Evolutionary conservation across 2,888 invertebrate genomes (phyloP).

Genomic region (Napeogenes sylphis): DNA sequence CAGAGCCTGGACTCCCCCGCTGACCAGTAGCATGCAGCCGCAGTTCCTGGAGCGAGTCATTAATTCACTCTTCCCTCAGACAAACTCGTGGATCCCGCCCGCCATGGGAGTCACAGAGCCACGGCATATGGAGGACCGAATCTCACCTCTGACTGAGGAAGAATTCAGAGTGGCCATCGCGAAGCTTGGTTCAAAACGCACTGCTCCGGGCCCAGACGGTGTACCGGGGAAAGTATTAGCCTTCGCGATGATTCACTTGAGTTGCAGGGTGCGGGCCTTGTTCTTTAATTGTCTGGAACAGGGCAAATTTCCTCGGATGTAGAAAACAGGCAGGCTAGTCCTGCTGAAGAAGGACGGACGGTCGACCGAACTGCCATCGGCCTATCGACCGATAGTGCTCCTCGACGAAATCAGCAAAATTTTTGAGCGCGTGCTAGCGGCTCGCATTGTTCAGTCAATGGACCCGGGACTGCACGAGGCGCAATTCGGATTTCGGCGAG

Average conservation of each 20-base stretch:
- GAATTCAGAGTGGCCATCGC: neutral
- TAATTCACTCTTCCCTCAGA: too few species aligned
- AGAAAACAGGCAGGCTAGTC: conserved; percentile 21
- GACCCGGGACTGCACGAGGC: conserved; percentile 15
- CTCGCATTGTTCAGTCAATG: too few species aligned
- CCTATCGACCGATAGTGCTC: conserved; percentile 27
- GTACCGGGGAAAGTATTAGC: conserved; percentile 19
- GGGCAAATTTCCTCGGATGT: conserved; percentile 10
- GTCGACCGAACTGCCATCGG: conserved; percentile 16
- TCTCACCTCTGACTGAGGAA: neutral
- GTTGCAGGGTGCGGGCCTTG: conserved; percentile 3
- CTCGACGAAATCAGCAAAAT: conserved; percentile 30
- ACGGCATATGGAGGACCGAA: too few species aligned
- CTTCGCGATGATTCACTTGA: too few species aligned
- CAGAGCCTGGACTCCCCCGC: too few species aligned
- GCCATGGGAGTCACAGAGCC: conserved; percentile 16
- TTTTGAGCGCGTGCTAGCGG: conserved; percentile 27
- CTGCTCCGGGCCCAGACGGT: conserved; percentile 21
- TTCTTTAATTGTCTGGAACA: neutral
- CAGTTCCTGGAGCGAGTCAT: too few species aligned
- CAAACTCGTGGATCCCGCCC: conserved; percentile 6
- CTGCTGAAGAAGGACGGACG: conserved; percentile 24
- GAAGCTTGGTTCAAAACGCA: conserved; percentile 10
- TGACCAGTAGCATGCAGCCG: too few species aligned
- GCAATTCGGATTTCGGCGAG: conserved; percentile 19